Evolutionary conservation across 2,888 invertebrate genomes (phyloP).

Genomic region (Caenorhabditis zanzibari): DNA sequence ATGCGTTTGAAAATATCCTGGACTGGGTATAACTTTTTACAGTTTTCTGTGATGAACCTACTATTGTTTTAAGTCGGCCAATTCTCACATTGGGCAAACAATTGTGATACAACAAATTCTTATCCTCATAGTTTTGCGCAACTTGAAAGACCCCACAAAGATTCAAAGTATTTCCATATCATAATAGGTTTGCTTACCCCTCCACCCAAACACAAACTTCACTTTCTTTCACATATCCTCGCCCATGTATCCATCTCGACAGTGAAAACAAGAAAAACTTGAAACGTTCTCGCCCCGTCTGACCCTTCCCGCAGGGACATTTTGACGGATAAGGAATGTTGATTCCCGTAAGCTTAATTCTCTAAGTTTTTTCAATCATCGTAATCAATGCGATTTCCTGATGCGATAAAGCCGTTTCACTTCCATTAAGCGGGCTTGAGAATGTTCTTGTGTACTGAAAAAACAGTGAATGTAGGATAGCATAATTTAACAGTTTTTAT

Average conservation of each 20-base stretch:
- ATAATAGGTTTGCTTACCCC: not conserved
- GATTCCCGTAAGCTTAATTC: not conserved
- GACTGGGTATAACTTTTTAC: too few species aligned
- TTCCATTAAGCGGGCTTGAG: not conserved
- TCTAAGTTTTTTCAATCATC: constrained; percentile 3
- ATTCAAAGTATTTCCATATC: too few species aligned
- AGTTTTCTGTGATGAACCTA: too few species aligned
- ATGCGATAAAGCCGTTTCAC: not conserved
- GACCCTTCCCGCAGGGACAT: not conserved
- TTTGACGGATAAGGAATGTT: constrained; percentile 12
- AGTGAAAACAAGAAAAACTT: constrained; percentile 21
- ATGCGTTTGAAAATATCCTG: too few species aligned
- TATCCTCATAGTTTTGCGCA: too few species aligned
- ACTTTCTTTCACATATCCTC: constrained; percentile 22
- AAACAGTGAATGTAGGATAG: too few species aligned
- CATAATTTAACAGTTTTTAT: too few species aligned
- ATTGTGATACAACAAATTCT: too few species aligned
- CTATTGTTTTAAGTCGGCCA: too few species aligned
- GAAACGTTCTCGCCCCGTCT: constrained; percentile 30
- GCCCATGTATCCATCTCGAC: not conserved
- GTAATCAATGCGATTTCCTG: constrained; percentile 1
- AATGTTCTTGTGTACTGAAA: not conserved
- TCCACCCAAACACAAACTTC: not conserved
- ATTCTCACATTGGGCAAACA: too few species aligned
- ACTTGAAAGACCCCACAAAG: too few species aligned